Evolutionary conservation across 2,113 vertebrate species (phyloP).

Genomic region (Myotis yumanensis): DNA sequence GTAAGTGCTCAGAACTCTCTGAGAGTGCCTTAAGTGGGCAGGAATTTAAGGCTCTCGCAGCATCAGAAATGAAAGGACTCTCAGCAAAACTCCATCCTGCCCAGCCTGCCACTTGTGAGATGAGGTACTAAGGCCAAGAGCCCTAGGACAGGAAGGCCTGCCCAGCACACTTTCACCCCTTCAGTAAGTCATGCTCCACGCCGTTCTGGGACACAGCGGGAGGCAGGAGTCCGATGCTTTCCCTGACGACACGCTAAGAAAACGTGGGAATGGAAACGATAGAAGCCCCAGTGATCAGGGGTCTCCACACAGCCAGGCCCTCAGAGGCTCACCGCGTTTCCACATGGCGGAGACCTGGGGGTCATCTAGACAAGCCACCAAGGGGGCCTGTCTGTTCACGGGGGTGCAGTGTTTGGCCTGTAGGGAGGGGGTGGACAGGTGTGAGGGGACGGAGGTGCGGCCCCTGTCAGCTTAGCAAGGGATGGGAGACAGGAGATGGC

Average conservation of each 20-base stretch:
- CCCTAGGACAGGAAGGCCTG: not conserved
- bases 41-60: not conserved
- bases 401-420: not conserved
- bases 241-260: not conserved
- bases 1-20: not conserved
- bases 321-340: not conserved
- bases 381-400: not conserved
- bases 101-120: not conserved
- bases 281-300: rapidly evolving
- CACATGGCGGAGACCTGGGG: not conserved
- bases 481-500: not conserved
- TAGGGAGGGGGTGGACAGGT: not conserved
- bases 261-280: not conserved
- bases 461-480: not conserved
- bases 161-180: not conserved
- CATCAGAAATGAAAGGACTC: not conserved
- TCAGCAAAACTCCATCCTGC: not conserved
- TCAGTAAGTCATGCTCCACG: not conserved
- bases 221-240: not conserved
- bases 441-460: not conserved
- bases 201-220: not conserved
- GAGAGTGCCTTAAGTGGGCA: not conserved
- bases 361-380: not conserved
- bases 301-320: not conserved
- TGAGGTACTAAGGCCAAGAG: rapidly evolving